Base-by-base conservation (phyloP, 1,140 invertebrate genomes). In the Aleiodes sp. region DNA sequence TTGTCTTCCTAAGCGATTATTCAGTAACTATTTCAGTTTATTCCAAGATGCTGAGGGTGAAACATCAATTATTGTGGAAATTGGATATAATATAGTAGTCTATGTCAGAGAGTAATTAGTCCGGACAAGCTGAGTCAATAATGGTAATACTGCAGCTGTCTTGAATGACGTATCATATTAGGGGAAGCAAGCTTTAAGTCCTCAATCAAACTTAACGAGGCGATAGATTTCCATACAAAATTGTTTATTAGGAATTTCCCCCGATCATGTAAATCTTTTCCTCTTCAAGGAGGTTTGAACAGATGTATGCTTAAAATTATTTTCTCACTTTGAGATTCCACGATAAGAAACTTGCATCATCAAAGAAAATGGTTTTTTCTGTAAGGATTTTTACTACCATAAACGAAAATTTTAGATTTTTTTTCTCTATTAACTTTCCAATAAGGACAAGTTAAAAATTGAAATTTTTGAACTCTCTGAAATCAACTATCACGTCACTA, bases 11-110 rank as follows among this genome's bases (percentile, higher is more conserved):
- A n/a, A n/a, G n/a, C n/a, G n/a, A n/a, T n/a, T n/a, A 52, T 52
- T 52, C 46, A 52, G 46, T 24, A 21, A 52, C n/a, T n/a, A n/a
- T 52, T 52, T 52, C 46, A 12, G 39, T 16, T 43, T n/a, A 43
- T 12, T 16, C 39, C 2, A n/a, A 43, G 12, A 43, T 52, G 10
- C 46, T 21, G 16, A 52, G 12, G 21, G 4, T 24, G 46, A 16
- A 24, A 24, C 21, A 52, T 52, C 26, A 52, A 52, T 52, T 52
- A 52, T 24, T 16, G 16, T 52, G 39, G n/a, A n/a, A 43, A 52
- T 52, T 52, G 16, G 19, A 24, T 24, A 24, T 52, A 52, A 52
- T 52, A 21, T 21, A 52, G 46, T 24, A 9, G 16, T 9, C 10
- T 24, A 52, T 52, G 16, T 52, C 46, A 24, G 46, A 24, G 46